Percentiles rank a stretch among this genome's conserved stretches.
phyloP scores from a whole-genome alignment of 2,113 vertebrate genomes.

The Alexandromys fortis region DNA sequence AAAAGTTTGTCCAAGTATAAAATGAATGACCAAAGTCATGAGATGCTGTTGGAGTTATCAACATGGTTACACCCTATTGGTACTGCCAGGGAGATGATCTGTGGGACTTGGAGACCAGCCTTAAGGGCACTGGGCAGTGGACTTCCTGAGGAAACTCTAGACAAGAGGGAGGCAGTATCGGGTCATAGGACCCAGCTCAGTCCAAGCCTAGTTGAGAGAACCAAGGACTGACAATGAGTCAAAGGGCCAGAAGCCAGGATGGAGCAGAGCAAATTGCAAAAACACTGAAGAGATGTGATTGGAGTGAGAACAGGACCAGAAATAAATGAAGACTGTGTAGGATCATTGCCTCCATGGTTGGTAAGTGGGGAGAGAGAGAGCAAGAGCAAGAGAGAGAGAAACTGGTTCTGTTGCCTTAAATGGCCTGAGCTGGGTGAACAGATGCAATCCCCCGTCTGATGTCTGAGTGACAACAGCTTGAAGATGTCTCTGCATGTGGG shows the following conservation, averaged over 20 bases:
- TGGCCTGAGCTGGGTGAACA: background rate
- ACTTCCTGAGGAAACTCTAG: background rate
- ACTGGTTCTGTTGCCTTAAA: background rate
- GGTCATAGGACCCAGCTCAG: background rate
- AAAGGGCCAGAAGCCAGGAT: slow-evolving; percentile 1
- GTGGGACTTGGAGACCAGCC: background rate
- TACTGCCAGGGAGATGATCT: background rate
- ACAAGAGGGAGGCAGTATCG: background rate
- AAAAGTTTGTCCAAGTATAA: background rate
- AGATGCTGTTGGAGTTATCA: background rate
- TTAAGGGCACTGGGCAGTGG: background rate
- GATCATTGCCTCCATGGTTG: background rate
- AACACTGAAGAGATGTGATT: slow-evolving; percentile 1
- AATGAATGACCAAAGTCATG: background rate
- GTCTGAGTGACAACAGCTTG: background rate
- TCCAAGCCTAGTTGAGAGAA: background rate
- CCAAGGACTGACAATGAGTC: background rate
- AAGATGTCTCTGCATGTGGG: background rate
- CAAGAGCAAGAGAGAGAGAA: background rate
- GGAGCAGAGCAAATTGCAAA: background rate
- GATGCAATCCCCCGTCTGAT: background rate
- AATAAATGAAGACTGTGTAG: background rate
- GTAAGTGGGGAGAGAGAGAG: background rate
- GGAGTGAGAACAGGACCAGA: slow-evolving; percentile 38
- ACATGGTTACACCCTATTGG: background rate